Conservation (phyloP, 2,797 vertebrate species). For the Perodicticus potto region DNA sequence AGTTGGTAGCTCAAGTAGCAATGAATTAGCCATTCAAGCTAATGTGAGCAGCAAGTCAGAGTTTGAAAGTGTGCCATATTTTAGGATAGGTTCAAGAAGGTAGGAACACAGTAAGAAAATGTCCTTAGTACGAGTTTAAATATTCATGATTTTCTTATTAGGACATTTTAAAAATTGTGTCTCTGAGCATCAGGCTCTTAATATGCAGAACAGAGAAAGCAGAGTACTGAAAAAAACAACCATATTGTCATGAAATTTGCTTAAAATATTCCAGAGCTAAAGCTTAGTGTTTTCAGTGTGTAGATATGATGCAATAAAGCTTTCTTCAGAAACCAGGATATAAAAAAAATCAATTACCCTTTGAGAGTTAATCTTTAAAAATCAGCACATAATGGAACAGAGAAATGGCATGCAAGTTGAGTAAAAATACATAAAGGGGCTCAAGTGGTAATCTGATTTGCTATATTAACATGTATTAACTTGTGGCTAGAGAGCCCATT, state of each 20-base stretch:
- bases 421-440: neutral
- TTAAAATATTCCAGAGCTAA: conserved; percentile 61
- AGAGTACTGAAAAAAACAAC: conserved; percentile 61
- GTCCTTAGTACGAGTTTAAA: conserved; percentile 58
- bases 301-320: neutral
- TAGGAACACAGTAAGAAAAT: conserved; percentile 35
- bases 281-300: neutral
- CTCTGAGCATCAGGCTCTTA: conserved; percentile 58
- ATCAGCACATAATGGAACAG: conserved; percentile 32
- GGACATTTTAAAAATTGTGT: conserved; percentile 64
- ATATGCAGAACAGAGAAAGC: conserved; percentile 61
- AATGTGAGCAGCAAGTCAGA: conserved; percentile 23
- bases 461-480: conserved; percentile 10
- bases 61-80: neutral
- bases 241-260: conserved; percentile 54
- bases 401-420: conserved; percentile 32
- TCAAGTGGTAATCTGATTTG: conserved; percentile 3
- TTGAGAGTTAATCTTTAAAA: conserved; percentile 66
- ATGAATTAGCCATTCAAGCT: conserved; percentile 13
- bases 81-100: conserved; percentile 33
- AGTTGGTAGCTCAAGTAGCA: conserved; percentile 38
- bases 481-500: neutral
- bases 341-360: conserved; percentile 29
- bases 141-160: conserved; percentile 75
- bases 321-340: conserved; percentile 25